Conservation (phyloP, 1,140 invertebrate species). For the Leptinotarsa defecta region DNA sequence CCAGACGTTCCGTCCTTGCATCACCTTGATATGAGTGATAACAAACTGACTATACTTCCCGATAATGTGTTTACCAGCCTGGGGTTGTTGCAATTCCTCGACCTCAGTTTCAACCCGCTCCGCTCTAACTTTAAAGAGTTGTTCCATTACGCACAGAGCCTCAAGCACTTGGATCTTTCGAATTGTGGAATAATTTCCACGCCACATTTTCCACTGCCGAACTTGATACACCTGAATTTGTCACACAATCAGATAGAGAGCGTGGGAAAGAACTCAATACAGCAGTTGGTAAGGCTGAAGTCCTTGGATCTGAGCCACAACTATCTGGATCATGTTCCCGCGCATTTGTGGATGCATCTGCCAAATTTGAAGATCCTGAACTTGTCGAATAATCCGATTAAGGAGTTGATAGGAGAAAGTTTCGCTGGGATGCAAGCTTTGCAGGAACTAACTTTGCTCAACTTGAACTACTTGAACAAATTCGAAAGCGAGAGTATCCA, state of each 20-base stretch:
- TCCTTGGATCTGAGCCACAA: conserved; percentile 71
- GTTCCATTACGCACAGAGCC: conserved; percentile 83
- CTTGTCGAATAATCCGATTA: conserved; percentile 54
- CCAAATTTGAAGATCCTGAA: conserved; percentile 51
- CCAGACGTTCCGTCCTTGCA: conserved; percentile 78
- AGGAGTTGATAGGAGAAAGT: conserved; percentile 56
- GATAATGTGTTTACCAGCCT: conserved; percentile 88
- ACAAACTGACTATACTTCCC: conserved; percentile 81
- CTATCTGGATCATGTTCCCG: conserved; percentile 67
- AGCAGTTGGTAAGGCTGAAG: conserved; percentile 66
- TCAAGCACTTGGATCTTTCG: conserved; percentile 75
- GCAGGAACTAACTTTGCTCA: conserved; percentile 62
- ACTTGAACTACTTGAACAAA: conserved; percentile 64
- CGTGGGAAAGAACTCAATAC: conserved; percentile 66
- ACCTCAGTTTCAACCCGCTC: conserved; percentile 79
- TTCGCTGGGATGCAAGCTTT: conserved; percentile 63
- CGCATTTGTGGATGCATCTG: conserved; percentile 60
- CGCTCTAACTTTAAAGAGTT: conserved; percentile 87
- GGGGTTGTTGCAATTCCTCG: conserved; percentile 74
- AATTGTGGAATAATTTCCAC: conserved; percentile 74
- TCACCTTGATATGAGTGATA: conserved; percentile 77
- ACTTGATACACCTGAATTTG: conserved; percentile 75
- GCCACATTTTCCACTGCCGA: conserved; percentile 72
- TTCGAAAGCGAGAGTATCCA: conserved; percentile 70
- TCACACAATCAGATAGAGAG: conserved; percentile 72